These are phyloP conservation scores for Eilema caniola DNA, from an alignment of 2,888 invertebrate genomes.

Conservation along the genomic window DNA sequence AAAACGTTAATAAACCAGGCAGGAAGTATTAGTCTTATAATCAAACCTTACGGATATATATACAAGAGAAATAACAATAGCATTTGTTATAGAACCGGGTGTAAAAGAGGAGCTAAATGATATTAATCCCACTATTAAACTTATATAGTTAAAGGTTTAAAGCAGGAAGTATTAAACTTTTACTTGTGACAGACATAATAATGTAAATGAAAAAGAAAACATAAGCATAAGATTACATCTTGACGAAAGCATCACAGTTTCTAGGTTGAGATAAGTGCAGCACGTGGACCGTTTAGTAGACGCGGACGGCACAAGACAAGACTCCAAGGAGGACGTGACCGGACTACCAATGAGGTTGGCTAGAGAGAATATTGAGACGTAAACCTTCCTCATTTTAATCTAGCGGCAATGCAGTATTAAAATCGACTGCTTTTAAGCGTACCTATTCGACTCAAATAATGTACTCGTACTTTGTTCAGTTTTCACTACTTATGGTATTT, in stretches of 20 bases:
- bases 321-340: constrained; percentile 66
- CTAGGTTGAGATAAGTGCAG: constrained; percentile 50
- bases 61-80: no score
- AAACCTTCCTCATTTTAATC: constrained; percentile 52
- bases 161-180: not conserved
- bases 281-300: constrained; percentile 64
- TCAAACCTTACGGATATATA: not conserved
- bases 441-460: not conserved
- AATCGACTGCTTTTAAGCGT: constrained; percentile 27
- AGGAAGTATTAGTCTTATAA: not conserved
- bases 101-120: not conserved
- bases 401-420: constrained; percentile 42
- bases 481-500: no score
- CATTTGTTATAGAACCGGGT: no score
- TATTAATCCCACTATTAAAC: not conserved
- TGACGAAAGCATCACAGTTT: constrained; percentile 45
- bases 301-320: constrained; percentile 61
- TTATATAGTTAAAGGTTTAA: not conserved
- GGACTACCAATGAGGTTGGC: constrained; percentile 62
- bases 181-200: not conserved
- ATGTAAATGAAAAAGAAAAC: constrained; percentile 22
- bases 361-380: constrained; percentile 66
- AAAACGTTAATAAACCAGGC: constrained; percentile 6
- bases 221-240: constrained; percentile 13
- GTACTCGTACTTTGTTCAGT: no score